Evolutionary conservation across 2,113 vertebrate species (phyloP), one percentile per base, ranked within the genome.

Genomic region (Nothocercus julius): DNA sequence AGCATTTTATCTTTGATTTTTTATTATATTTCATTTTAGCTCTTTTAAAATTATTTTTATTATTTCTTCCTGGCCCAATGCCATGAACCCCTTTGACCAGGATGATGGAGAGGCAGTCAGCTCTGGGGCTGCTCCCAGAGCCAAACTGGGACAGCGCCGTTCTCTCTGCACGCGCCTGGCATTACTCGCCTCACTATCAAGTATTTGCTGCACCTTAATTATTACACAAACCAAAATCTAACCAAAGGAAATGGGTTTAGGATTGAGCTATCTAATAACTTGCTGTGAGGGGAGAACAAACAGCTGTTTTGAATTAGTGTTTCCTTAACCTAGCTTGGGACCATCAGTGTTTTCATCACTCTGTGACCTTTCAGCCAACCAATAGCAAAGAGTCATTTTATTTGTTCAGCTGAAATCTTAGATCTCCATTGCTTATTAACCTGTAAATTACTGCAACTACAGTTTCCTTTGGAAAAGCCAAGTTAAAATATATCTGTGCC

Each of bases 351-450:
- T 45, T 95, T 91, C 61, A 59, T 91, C 70, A 85, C 63, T 90
- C 8, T 40, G 51, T 69, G 87, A 87, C 59, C 91, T 92, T 91
- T 90, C 74, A 82, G 53, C 67, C 94, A 95, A 75, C 77, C 59
- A 61, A 13, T 70, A 82, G 74, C 49, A 49, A 91, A 92, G 79
- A 94, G 54, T 59, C 53, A 67, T 81, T 95, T 86, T 95, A 89
- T 95, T 96, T 96, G 70, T 96, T 95, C 90, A 95, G 89, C 89
- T 94, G 94, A 90, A 53, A 78, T 20, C 14, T 81, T 61, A 61
- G 51, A 25, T 9, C 63, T 85, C 24, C 28, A 85, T 94, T 95
- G 30, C 68, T 92, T 90, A 79, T 97, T 97, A 93, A 96, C 80
- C 66, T 90, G 54, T 95, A 81, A 95, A 85, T 95, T 90, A 87